Conservation (phyloP, 2,113 vertebrate species). For the Trematocara marginatum region DNA sequence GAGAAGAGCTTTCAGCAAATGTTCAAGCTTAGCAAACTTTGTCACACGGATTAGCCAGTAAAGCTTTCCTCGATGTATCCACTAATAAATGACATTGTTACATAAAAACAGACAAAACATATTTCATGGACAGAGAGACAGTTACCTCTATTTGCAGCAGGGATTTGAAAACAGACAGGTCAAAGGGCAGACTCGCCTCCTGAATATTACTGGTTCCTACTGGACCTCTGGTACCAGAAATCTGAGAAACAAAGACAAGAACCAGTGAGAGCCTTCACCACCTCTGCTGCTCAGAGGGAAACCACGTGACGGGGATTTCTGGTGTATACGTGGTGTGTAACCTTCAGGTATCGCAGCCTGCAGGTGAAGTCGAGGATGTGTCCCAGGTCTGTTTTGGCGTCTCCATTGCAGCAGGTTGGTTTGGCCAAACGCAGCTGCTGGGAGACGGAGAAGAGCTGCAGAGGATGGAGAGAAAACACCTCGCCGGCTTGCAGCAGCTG, state of each 20-base stretch:
- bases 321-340: background rate
- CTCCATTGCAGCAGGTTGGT: conserved; percentile 87
- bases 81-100: background rate
- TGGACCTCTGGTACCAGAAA: conserved; percentile 81
- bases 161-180: conserved; percentile 92
- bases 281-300: background rate
- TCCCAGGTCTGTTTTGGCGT: conserved; percentile 92
- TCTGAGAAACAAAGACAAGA: conserved; percentile 61
- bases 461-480: conserved; percentile 84
- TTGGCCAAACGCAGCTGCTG: conserved; percentile 88
- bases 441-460: conserved; percentile 89
- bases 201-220: conserved; percentile 94
- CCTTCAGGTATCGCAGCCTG: conserved; percentile 94
- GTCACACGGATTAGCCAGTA: background rate
- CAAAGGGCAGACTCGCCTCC: conserved; percentile 84
- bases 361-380: conserved; percentile 98
- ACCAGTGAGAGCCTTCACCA: background rate
- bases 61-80: background rate
- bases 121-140: background rate
- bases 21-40: background rate
- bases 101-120: background rate
- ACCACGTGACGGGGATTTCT: background rate
- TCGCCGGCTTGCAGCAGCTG: conserved; percentile 87
- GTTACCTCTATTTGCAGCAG: conserved; percentile 93
- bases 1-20: background rate